phyloP scores from a whole-genome alignment of 2,888 invertebrate genomes.

The Temnothorax unifasciatus region DNA sequence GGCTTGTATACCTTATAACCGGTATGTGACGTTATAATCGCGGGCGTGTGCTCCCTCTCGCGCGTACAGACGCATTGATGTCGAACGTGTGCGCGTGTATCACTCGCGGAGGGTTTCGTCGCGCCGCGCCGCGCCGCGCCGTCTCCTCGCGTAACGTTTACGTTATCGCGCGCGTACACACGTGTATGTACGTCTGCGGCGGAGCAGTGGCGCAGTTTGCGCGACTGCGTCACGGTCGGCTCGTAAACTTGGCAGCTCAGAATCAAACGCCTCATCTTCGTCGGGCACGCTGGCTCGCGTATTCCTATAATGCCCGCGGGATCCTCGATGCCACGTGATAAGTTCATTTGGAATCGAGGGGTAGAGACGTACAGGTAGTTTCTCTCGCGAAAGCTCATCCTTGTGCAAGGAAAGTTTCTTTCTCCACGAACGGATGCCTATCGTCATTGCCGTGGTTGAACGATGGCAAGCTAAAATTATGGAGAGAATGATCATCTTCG shows the following conservation, averaged over 20 bases:
- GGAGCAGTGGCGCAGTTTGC: constrained; percentile 64
- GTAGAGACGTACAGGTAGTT: constrained; percentile 58
- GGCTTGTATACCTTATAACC: constrained; percentile 79
- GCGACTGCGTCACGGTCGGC: constrained; percentile 78
- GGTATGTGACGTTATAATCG: constrained; percentile 82
- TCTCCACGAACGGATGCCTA: background rate
- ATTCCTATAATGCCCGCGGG: constrained; percentile 49
- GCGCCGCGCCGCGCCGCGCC: constrained; percentile 32
- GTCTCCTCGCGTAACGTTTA: constrained; percentile 45
- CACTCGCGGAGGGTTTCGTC: constrained; percentile 14
- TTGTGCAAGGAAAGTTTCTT: constrained; percentile 26
- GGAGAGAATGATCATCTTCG: background rate
- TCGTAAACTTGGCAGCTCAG: constrained; percentile 77
- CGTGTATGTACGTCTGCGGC: constrained; percentile 26
- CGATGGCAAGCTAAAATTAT: constrained; percentile 15
- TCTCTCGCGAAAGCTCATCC: constrained; percentile 7
- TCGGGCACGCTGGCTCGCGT: constrained; percentile 31
- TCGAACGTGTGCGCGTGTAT: constrained; percentile 53
- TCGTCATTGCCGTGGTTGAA: background rate
- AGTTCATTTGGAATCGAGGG: constrained; percentile 31
- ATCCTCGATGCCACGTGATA: constrained; percentile 39
- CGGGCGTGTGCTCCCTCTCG: constrained; percentile 69
- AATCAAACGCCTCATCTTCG: constrained; percentile 69
- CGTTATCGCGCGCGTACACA: constrained; percentile 24
- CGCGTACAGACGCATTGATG: constrained; percentile 52